Evolutionary conservation across 2,888 invertebrate species (phyloP).

Genomic region (Norana najaformis): DNA sequence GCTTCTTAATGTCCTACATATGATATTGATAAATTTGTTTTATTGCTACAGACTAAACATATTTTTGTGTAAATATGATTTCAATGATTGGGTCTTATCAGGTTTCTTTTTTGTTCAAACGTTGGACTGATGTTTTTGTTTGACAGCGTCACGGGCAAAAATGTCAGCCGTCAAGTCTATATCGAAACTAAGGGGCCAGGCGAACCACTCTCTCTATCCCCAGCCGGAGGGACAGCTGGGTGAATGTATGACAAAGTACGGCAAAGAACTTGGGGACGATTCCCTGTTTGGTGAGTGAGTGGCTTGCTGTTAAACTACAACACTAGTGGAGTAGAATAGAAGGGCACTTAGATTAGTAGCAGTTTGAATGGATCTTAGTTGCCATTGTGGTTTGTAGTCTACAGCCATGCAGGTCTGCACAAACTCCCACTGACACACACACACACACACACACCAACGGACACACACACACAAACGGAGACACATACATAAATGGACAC

Average conservation of each 20-base stretch:
- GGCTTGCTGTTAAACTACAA: not conserved
- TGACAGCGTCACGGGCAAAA: conserved; percentile 66
- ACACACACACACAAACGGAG: too few species aligned
- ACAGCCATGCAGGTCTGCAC: too few species aligned
- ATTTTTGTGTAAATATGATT: not conserved
- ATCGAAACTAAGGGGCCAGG: conserved; percentile 93
- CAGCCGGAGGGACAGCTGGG: conserved; percentile 97
- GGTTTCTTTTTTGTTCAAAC: not conserved
- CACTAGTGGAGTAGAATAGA: too few species aligned
- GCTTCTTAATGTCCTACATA: not conserved
- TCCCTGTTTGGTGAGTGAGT: conserved; percentile 78
- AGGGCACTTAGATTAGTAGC: too few species aligned
- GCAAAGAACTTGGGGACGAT: conserved; percentile 92
- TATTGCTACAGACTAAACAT: not conserved
- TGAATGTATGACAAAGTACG: conserved; percentile 93
- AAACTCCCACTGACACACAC: too few species aligned
- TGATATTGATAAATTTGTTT: too few species aligned
- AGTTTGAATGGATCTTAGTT: too few species aligned
- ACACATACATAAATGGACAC: too few species aligned
- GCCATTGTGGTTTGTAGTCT: too few species aligned
- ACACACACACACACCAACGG: too few species aligned
- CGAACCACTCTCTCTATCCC: conserved; percentile 94
- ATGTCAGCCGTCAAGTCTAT: conserved; percentile 69
- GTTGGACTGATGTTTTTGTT: not conserved
- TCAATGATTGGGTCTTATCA: not conserved